These are phyloP conservation scores for Cryptomyrus ogoouensis DNA, from an alignment of 2,113 vertebrate species.

Conservation along the genomic window DNA sequence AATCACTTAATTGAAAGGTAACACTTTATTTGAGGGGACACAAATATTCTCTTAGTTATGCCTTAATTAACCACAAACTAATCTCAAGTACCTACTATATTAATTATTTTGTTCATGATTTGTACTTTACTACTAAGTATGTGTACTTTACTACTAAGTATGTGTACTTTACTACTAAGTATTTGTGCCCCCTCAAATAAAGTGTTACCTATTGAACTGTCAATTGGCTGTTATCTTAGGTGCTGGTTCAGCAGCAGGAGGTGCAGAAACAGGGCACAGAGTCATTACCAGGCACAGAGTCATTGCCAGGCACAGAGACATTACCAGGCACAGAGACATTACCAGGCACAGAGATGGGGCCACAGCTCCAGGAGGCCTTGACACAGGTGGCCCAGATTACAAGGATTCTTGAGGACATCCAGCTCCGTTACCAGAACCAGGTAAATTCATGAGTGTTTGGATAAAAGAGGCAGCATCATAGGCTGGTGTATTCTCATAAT, in stretches of 20 bases:
- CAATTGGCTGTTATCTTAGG: slow-evolving; percentile 43
- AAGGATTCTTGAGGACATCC: slow-evolving; percentile 50
- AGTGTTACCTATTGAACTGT: background rate
- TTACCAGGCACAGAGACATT: slow-evolving; percentile 29
- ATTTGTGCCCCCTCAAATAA: background rate
- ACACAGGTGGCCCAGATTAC: slow-evolving; percentile 52
- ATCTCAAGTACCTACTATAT: background rate
- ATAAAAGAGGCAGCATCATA: background rate
- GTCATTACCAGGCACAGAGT: slow-evolving; percentile 33
- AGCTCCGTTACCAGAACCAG: slow-evolving; percentile 44
- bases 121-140: background rate
- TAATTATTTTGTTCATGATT: background rate
- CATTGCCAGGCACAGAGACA: slow-evolving; percentile 34
- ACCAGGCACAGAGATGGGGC: slow-evolving; percentile 31
- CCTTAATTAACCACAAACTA: too few relatives aligned
- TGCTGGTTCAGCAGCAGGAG: slow-evolving; percentile 56
- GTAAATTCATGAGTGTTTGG: slow-evolving; percentile 39
- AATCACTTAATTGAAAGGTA: background rate
- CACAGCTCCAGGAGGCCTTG: slow-evolving; percentile 58
- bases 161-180: background rate
- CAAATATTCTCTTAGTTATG: too few relatives aligned
- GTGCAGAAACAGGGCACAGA: slow-evolving; percentile 43
- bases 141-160: background rate
- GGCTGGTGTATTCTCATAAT: background rate
- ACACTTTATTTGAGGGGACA: background rate